phyloP scores from a whole-genome alignment of 2,113 vertebrate species.

The Gopherus evgoodei region DNA sequence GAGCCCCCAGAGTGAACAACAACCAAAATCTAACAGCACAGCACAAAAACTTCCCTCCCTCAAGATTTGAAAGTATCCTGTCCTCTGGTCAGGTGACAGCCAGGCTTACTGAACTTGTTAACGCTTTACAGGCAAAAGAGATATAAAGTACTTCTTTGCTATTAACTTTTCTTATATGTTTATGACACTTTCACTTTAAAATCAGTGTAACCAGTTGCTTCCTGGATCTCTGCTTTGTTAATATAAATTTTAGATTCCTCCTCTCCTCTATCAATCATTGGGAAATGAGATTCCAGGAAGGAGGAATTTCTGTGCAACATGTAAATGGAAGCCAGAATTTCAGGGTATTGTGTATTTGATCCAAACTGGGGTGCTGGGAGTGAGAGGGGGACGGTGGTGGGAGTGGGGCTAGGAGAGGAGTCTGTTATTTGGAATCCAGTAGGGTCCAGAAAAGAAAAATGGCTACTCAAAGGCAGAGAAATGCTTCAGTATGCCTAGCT shows the following conservation, averaged over 20 bases:
- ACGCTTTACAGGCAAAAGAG: too few relatives aligned
- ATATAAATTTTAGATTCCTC: constrained; percentile 25
- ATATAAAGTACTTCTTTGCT: too few relatives aligned
- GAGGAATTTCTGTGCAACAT: background rate
- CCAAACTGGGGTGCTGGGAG: constrained; percentile 11
- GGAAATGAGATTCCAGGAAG: constrained; percentile 37
- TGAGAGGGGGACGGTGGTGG: background rate
- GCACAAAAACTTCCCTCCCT: too few relatives aligned
- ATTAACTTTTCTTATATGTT: too few relatives aligned
- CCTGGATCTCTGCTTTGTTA: constrained; percentile 59
- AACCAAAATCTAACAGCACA: too few relatives aligned
- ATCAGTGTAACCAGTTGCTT: constrained; percentile 71
- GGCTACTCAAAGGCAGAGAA: background rate
- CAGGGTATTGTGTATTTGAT: constrained; percentile 33
- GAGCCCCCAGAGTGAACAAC: too few relatives aligned
- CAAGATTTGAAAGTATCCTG: too few relatives aligned
- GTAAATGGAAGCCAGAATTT: constrained; percentile 50
- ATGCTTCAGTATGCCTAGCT: background rate
- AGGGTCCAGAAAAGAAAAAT: background rate
- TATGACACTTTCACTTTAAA: constrained; percentile 32
- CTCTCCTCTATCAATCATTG: background rate
- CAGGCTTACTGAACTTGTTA: too few relatives aligned
- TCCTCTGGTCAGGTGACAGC: too few relatives aligned
- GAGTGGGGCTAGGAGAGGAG: background rate
- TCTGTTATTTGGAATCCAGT: background rate